Evolutionary conservation across 2,113 vertebrate genomes (phyloP), one percentile per base, ranked within the genome.

Genomic region (Charadrius vociferus): DNA sequence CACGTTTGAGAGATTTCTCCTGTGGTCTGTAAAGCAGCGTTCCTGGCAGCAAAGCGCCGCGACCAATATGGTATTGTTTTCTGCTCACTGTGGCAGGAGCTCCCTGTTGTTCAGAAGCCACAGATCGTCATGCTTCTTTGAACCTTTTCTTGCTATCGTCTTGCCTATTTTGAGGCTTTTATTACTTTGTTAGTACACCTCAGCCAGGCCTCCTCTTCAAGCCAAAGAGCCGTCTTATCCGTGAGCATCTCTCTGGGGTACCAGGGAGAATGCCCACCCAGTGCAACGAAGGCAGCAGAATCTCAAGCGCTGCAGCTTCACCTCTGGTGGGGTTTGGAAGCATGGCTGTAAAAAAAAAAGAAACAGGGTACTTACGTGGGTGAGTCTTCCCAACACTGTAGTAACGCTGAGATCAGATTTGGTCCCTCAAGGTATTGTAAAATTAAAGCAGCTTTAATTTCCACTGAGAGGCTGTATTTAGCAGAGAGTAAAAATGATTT

Each of bases 391-490:
- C 39, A 73, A 53, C 6, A 23, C 30, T 65, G 24, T 19, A 70
- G 37, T 78, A 78, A 67, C 10, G 22, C 34, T 63, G 34, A 83
- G 43, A 71, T 39, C 10, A 3, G 61, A 74, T 71, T 88, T 90
- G 43, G 19, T 9, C 56, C 65, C 66, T 88, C 37, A 27, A 81
- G 56, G 43, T 82, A 52, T 41, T 4, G 2, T 39, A 81, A 93
- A 86, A 92, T 34, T 63, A 92, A 89, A 81, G 11, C 30, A 68
- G 37, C 23, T 78, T 86, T 75, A n/a, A 39, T 66, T 96, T 95
- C 63, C 83, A 62, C 55, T 55, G 75, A 45, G 14, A 93, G 14
- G 7, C 14, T 23, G 50, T 12, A 10, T 66, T 45, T 74, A 89
- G 50, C 12, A 86, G 45, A 87, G 66, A 61, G 11, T 52, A 52